Evolutionary conservation across 1,140 invertebrate genomes (phyloP).

Genomic region (silkworm (Bombyx mori)): ASM3026992v2 NC_085126.1:7452001-7452500

Average conservation of each 20-base stretch:
- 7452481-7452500: too few relatives aligned
- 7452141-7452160: constrained; percentile 31
- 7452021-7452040: too few relatives aligned
- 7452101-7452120: constrained; percentile 28
- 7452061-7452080: constrained; percentile 4
- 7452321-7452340: too few relatives aligned
- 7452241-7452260: background rate
- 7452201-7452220: constrained; percentile 19
- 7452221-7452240: constrained; percentile 9
- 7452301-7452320: too few relatives aligned
- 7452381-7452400: too few relatives aligned
- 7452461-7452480: too few relatives aligned
- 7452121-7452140: constrained; percentile 50
- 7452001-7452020: too few relatives aligned
- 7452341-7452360: too few relatives aligned
- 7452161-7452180: constrained; percentile 16
- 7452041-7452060: background rate
- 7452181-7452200: constrained; percentile 37
- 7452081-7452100: constrained; percentile 17
- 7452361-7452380: too few relatives aligned
- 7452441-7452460: too few relatives aligned
- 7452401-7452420: too few relatives aligned
- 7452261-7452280: background rate
- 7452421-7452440: too few relatives aligned
- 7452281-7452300: background rate